Evolutionary conservation across 2,888 invertebrate species (phyloP).

Genomic region (Dolichopus griseipennis): DNA sequence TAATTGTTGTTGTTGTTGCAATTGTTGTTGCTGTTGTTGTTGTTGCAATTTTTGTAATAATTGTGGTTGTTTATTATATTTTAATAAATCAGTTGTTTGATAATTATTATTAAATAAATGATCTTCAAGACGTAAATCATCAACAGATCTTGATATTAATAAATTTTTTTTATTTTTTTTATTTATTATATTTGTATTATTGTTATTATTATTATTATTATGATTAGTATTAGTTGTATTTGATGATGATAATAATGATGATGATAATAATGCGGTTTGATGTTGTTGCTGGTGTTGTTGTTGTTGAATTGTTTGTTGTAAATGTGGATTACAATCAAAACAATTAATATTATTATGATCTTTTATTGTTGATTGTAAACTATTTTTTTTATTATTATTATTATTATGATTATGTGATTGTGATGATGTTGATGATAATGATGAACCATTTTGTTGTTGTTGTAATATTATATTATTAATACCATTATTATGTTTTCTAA

Average conservation of each 20-base stretch:
- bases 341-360: not conserved
- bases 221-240: too few relatives aligned
- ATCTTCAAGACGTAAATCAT: conserved; percentile 10
- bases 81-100: not conserved
- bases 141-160: conserved; percentile 9
- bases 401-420: not conserved
- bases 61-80: not conserved
- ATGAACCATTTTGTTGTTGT: not conserved
- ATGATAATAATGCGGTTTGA: not conserved
- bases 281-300: not conserved
- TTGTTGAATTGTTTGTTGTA: not conserved
- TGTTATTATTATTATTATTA: not conserved
- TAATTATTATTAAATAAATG: not conserved
- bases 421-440: too few relatives aligned
- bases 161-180: conserved; percentile 9
- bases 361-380: not conserved
- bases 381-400: not conserved
- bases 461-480: not conserved
- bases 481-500: not conserved
- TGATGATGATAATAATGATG: too few relatives aligned
- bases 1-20: not conserved
- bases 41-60: too few relatives aligned
- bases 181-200: not conserved
- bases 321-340: not conserved
- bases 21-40: not conserved